Base-by-base conservation (phyloP, 2,888 invertebrate species). In the Brachylomia viminalis region DNA sequence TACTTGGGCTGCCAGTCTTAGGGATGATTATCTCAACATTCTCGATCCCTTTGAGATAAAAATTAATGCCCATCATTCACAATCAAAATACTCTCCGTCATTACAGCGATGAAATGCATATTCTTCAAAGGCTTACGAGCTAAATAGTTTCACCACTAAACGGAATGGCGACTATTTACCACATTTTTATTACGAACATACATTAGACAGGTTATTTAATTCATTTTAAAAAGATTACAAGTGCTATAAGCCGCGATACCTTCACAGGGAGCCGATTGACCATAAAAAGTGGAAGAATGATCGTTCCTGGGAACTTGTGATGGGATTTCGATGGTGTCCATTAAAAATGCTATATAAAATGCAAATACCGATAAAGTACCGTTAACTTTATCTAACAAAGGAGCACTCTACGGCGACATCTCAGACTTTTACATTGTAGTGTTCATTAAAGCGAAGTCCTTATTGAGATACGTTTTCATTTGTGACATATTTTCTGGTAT, bases 301-400 rank as follows among this genome's bases (percentile, higher is more conserved):
- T 79, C 66, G 71, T 79, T 83, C 79, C 67, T 66, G 79, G 69
- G 74, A 75, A 47, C 64, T 54, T 58, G 68, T 83, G 72, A 79
- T 73, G 79, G 79, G 61, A 75, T 75, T 79, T 83, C 73, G 70
- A 73, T 70, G 5, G 52, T 83, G 83, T 86, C 79, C 84, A 84
- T 86, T 79, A 79, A 75, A 56, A 72, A 71, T 85, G 71, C 58
- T 79, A 79, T 79, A 79, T 83, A 56, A 86, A 84, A 83, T 86
- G 79, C 86, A 82, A 86, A 86, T 79, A 83, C 33, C 62, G 75
- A 82, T 75, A 66, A 65, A 47, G 61, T 85, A 56, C 86, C 79
- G 74, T 79, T 85, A 45, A 61, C 64, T 75, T 79, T 83, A 84
- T 85, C 83, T 86, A 75, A 86, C 64, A 75, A 82, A 72, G 70